Evolutionary conservation across 1,140 invertebrate species (phyloP).

Genomic region (Yoshiicerus persimilis): DNA sequence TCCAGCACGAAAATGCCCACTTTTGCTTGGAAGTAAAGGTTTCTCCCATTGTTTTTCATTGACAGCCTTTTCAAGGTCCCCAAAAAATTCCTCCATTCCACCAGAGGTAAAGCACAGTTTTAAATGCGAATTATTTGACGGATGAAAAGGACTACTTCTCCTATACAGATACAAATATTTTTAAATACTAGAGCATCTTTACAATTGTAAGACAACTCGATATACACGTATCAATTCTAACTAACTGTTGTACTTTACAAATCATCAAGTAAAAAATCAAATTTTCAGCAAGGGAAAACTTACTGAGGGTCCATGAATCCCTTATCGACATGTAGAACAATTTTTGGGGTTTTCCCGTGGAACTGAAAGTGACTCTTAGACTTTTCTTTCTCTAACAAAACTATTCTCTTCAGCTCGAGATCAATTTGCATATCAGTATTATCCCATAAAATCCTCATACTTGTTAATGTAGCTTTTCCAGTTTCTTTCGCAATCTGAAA

Average conservation of each 20-base stretch:
- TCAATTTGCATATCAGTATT: conserved; percentile 69
- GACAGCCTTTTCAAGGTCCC: conserved; percentile 55
- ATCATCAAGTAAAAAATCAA: background rate
- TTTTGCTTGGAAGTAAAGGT: conserved; percentile 38
- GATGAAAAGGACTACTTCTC: conserved; percentile 29
- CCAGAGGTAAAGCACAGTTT: conserved; percentile 88
- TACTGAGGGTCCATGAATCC: background rate
- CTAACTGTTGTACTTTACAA: background rate
- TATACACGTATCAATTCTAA: background rate
- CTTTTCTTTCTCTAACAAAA: conserved; percentile 76
- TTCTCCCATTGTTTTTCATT: conserved; percentile 57
- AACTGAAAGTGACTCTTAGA: conserved; percentile 66
- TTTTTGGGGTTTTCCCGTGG: conserved; percentile 71
- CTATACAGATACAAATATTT: too few species aligned
- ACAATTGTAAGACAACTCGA: too few species aligned
- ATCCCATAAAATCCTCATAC: conserved; percentile 78
- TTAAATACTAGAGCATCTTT: too few species aligned
- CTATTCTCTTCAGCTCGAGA: conserved; percentile 68
- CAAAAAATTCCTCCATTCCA: conserved; percentile 68
- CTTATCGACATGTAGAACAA: conserved; percentile 66
- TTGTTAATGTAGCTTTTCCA: conserved; percentile 78
- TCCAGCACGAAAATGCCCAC: conserved; percentile 64
- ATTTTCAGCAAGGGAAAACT: background rate
- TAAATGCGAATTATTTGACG: conserved; percentile 66
- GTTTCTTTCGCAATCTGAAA: conserved; percentile 66